Evolutionary conservation across 2,113 vertebrate species (phyloP), one percentile per base, ranked within the genome.

Genomic region (Strix aluco): DNA sequence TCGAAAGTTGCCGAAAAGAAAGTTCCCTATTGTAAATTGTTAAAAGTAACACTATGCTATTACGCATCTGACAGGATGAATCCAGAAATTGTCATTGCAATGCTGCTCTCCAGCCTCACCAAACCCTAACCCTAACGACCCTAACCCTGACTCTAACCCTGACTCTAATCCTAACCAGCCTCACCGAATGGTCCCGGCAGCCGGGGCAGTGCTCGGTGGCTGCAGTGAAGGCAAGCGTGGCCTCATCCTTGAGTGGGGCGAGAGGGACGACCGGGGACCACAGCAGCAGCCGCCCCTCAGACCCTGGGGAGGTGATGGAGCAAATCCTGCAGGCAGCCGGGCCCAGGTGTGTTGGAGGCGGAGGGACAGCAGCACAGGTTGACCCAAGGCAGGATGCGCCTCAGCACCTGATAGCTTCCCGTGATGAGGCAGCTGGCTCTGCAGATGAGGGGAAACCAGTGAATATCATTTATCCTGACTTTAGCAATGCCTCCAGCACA

Each of bases 141-240:
- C 16, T 17, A 46, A 46, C 7, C 44, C 44, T 44, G 44, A 16
- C 44, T 44, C 44, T 44, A 44, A 44, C 40, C 40, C 40, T 40
- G 40, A 40, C 44, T 46, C 44, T 46, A 46, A 46, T 17, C 44
- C 44, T 46, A 46, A 46, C 44, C 70, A 13, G 74, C 29, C 4
- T 22, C 55, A 8, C 36, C 0, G 0, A 1, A 21, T 40, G 25
- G 23, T n/a, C 11, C 72, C 2, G 0, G n/a, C 61, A 54, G 82
- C 49, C 0, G 0, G 40, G 25, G 15, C 23, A 32, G 17, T 3
- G 29, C 44, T 6, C 51, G 23, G 54, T 0, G 0, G 9, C 49
- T 32, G n/a, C 22, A 32, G 32, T 0, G 2, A 25, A 40, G 44
- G 6, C 23, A 34, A 51, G 36, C 61, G 19, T 34, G 0, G 0